A percentile compares a stretch with the other conserved stretches of the same genome.
Conservation (phyloP, 30 jellyfish, hydroid and myxozoan species). For the Mastigias papua region DNA sequence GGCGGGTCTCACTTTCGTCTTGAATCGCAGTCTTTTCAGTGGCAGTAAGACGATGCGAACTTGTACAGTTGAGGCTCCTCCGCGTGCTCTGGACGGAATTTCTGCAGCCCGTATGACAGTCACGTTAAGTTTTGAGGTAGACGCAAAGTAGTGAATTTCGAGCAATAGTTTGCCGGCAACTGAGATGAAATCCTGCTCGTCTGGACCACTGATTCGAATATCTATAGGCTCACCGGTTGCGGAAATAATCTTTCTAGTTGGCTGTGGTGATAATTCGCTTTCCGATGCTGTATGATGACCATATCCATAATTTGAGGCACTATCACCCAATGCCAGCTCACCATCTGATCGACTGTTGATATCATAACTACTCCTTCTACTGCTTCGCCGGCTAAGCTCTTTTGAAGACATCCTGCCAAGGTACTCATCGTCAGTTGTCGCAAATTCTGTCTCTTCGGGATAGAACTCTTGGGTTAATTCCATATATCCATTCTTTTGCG, state of each 20-base stretch:
- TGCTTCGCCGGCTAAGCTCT: slow-evolving; percentile 90
- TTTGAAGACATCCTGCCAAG: slow-evolving; percentile 82
- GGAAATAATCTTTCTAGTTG: slow-evolving; percentile 62
- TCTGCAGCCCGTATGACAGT: slow-evolving; percentile 90
- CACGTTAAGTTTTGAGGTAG: slow-evolving; percentile 80
- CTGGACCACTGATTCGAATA: slow-evolving; percentile 82
- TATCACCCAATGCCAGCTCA: slow-evolving; percentile 87
- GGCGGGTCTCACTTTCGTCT: slow-evolving; percentile 96
- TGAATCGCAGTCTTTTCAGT: slow-evolving; percentile 74
- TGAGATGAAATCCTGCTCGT: slow-evolving; percentile 80
- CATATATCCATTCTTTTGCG: slow-evolving; percentile 89
- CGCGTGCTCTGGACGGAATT: slow-evolving; percentile 95
- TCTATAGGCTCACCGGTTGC: slow-evolving; percentile 83
- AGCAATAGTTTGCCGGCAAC: slow-evolving; percentile 85
- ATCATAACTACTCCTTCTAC: slow-evolving; percentile 93
- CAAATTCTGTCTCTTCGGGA: slow-evolving; percentile 87
- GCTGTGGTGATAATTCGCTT: slow-evolving; percentile 79
- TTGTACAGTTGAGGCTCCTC: slow-evolving; percentile 96
- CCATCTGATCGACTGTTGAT: slow-evolving; percentile 89
- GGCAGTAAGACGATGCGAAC: slow-evolving; percentile 93
- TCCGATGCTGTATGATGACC: slow-evolving; percentile 85
- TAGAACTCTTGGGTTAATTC: slow-evolving; percentile 87
- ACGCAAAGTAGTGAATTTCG: slow-evolving; percentile 81
- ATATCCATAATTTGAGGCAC: slow-evolving; percentile 89
- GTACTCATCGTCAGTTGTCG: slow-evolving; percentile 91